These are phyloP conservation scores for Gonioctena quinquepunctata DNA, from an alignment of 1,140 invertebrate species.

Conservation along the genomic window DNA sequence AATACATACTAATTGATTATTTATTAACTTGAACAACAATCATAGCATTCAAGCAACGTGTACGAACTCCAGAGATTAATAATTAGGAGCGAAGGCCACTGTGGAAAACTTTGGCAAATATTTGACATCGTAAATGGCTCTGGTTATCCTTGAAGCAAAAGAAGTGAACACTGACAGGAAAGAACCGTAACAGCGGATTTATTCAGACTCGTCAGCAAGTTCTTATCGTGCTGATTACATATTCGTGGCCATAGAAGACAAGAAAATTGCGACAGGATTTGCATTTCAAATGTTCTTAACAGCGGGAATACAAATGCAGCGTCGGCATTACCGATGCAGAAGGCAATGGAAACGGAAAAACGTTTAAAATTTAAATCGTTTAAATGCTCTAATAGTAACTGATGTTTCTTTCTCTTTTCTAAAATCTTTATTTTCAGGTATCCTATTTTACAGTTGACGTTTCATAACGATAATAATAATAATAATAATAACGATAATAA, in stretches of 20 bases:
- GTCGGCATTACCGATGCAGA: neutral
- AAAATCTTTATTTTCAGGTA: too few relatives aligned
- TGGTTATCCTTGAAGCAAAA: neutral
- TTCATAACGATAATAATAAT: too few relatives aligned
- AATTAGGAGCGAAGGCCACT: too few relatives aligned
- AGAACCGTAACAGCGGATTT: neutral
- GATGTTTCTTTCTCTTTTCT: too few relatives aligned
- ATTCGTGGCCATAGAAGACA: slow-evolving; percentile 15
- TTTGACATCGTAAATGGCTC: neutral
- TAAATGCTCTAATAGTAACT: too few relatives aligned
- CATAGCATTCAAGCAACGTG: too few relatives aligned
- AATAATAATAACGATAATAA: too few relatives aligned
- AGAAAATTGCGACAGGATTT: slow-evolving; percentile 21
- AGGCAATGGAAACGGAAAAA: neutral
- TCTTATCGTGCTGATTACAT: slow-evolving; percentile 27
- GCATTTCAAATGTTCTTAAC: slow-evolving; percentile 27
- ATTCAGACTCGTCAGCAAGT: slow-evolving; percentile 17
- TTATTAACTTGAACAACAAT: too few relatives aligned
- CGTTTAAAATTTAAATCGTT: too few relatives aligned
- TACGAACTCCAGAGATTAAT: too few relatives aligned
- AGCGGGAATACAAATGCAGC: slow-evolving; percentile 22
- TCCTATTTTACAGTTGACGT: too few relatives aligned
- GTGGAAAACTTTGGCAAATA: neutral
- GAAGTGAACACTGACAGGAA: neutral
- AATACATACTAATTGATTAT: too few relatives aligned